Evolutionary conservation across 92 coral and sea anemone genomes (phyloP).

Genomic region (Desmophyllum pertusum): DNA sequence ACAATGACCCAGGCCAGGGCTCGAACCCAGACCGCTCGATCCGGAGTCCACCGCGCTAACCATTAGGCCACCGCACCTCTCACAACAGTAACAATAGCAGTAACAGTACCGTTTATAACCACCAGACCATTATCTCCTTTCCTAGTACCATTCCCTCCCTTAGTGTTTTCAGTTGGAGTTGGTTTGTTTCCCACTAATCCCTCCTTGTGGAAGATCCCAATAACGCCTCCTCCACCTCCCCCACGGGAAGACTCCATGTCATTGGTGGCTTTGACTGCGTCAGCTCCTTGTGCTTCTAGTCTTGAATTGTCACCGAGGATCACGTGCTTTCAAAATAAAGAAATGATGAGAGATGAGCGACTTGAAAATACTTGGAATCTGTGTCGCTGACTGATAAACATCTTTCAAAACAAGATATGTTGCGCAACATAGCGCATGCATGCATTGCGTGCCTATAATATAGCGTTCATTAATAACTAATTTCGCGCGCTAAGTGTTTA

Average conservation of each 20-base stretch:
- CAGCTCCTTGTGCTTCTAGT: constrained; percentile 61
- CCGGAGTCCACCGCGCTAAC: too few relatives aligned
- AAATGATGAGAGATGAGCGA: background rate
- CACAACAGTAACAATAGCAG: background rate
- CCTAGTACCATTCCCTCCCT: constrained; percentile 57
- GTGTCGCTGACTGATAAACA: too few relatives aligned
- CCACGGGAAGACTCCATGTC: background rate
- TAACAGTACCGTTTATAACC: constrained; percentile 51
- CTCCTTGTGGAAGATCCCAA: constrained; percentile 15
- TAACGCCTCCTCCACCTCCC: constrained; percentile 76
- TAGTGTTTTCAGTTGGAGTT: constrained; percentile 28
- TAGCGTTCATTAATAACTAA: too few relatives aligned
- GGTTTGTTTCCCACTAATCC: constrained; percentile 36
- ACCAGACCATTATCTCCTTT: constrained; percentile 68
- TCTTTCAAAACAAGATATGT: too few relatives aligned
- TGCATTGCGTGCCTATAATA: background rate
- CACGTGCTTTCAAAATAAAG: constrained; percentile 17
- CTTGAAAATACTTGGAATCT: background rate
- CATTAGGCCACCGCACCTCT: too few relatives aligned
- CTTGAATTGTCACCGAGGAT: constrained; percentile 43
- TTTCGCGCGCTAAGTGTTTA: too few relatives aligned
- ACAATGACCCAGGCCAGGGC: too few relatives aligned
- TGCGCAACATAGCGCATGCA: background rate
- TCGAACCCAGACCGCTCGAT: too few relatives aligned
- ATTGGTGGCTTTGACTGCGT: background rate